These are phyloP conservation scores for Agrotis clavis DNA, from an alignment of 2,888 invertebrate species.

Conservation along the genomic window DNA sequence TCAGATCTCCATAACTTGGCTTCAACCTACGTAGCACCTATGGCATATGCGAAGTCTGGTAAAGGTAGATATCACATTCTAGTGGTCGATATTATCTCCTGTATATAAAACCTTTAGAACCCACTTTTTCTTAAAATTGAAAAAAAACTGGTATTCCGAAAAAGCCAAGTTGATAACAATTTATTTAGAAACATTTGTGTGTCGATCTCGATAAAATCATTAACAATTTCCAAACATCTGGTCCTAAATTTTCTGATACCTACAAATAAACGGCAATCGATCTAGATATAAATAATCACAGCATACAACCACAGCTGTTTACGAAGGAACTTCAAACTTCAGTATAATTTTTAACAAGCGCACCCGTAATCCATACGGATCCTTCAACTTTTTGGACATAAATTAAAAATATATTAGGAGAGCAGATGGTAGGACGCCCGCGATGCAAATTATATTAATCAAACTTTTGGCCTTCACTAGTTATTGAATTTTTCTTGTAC, in stretches of 20 bases:
- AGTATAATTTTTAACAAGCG: constrained; percentile 78
- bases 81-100: not conserved
- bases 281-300: constrained; percentile 32
- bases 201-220: not conserved
- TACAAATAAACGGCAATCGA: constrained; percentile 11
- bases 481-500: constrained; percentile 78
- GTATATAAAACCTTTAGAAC: too few relatives aligned
- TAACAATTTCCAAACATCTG: not conserved
- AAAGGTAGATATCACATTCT: constrained; percentile 22
- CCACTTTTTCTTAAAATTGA: too few relatives aligned
- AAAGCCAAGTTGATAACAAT: not conserved
- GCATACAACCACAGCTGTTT: constrained; percentile 56
- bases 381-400: constrained; percentile 85
- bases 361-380: constrained; percentile 64
- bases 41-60: constrained; percentile 32
- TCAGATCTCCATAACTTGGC: constrained; percentile 23
- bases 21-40: constrained; percentile 7
- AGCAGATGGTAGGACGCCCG: constrained; percentile 82
- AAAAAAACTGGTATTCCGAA: not conserved
- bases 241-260: not conserved
- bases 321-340: constrained; percentile 72
- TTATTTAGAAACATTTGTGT: not conserved
- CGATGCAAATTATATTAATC: constrained; percentile 88
- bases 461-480: constrained; percentile 72
- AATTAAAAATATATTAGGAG: constrained; percentile 89